These are phyloP conservation scores for Falco biarmicus DNA, from an alignment of 2,797 vertebrate species.

Conservation along the genomic window DNA sequence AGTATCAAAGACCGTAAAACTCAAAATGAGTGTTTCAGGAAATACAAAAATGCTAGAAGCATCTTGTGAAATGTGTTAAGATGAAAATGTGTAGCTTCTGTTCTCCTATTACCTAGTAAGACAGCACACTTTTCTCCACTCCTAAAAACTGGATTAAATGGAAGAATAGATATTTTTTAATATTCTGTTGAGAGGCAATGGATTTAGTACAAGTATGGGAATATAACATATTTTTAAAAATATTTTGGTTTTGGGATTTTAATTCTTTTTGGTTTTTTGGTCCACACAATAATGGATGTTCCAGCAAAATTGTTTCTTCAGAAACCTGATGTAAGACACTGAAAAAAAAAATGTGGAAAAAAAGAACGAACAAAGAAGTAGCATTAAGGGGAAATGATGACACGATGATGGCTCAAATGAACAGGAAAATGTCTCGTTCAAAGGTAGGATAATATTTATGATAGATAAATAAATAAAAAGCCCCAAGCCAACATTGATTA, in stretches of 20 bases:
- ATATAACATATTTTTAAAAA: neutral
- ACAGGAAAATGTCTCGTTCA: neutral
- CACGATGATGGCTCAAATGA: neutral
- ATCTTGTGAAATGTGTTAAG: neutral
- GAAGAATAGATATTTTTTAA: neutral
- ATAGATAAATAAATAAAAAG: neutral
- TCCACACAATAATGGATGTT: neutral
- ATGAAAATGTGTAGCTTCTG: neutral
- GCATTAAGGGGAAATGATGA: neutral
- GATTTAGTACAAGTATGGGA: neutral
- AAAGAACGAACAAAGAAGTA: neutral
- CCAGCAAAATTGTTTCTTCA: neutral
- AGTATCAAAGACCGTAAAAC: neutral
- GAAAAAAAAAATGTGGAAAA: neutral
- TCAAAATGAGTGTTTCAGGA: neutral
- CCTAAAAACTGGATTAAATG: neutral
- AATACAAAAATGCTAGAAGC: neutral
- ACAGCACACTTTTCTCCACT: neutral
- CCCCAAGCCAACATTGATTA: accelerated
- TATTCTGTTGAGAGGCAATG: neutral
- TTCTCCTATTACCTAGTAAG: neutral
- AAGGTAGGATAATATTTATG: neutral
- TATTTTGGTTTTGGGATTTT: neutral
- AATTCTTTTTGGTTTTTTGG: neutral
- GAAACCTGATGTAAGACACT: neutral